phyloP scores from a whole-genome alignment of 2,797 vertebrate species.

The Characodon lateralis region DNA sequence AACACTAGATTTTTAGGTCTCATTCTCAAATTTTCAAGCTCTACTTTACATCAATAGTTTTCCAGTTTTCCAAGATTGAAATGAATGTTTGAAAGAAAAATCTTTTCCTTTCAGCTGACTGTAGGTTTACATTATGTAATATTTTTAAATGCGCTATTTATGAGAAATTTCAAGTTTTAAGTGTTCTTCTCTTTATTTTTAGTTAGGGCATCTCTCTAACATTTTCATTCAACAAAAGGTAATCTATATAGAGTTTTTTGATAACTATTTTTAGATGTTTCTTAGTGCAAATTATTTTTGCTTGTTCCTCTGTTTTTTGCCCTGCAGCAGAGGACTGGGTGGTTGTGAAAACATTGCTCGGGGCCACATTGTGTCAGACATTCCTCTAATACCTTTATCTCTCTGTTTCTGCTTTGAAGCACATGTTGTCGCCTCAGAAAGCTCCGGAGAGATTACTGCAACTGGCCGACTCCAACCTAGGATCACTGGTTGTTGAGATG shows the following conservation, averaged over 20 bases:
- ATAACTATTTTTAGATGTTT: conserved; percentile 7
- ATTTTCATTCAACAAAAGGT: not conserved
- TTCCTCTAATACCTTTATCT: conserved; percentile 58
- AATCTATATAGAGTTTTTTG: not conserved
- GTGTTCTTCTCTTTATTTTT: too few species aligned
- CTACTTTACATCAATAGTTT: not conserved
- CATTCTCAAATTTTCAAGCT: not conserved
- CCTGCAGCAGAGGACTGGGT: conserved; percentile 24
- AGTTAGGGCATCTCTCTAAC: too few species aligned
- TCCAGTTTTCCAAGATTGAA: not conserved
- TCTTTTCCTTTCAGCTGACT: not conserved
- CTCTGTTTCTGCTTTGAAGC: conserved; percentile 76
- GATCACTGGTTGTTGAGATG: conserved; percentile 92
- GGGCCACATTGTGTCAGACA: conserved; percentile 53
- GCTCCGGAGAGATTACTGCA: conserved; percentile 93
- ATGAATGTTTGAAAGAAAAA: not conserved
- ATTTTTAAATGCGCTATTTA: not conserved
- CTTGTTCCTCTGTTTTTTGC: conserved; percentile 25
- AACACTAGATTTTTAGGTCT: not conserved
- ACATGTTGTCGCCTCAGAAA: conserved; percentile 93
- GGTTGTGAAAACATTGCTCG: conserved; percentile 51
- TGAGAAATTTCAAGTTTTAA: not conserved
- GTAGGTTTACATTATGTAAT: not conserved
- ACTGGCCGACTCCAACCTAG: conserved; percentile 91
- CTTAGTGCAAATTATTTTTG: not conserved